phyloP scores from a whole-genome alignment of 2,797 vertebrate species.

The Dendrocincla tyrannina region DNA sequence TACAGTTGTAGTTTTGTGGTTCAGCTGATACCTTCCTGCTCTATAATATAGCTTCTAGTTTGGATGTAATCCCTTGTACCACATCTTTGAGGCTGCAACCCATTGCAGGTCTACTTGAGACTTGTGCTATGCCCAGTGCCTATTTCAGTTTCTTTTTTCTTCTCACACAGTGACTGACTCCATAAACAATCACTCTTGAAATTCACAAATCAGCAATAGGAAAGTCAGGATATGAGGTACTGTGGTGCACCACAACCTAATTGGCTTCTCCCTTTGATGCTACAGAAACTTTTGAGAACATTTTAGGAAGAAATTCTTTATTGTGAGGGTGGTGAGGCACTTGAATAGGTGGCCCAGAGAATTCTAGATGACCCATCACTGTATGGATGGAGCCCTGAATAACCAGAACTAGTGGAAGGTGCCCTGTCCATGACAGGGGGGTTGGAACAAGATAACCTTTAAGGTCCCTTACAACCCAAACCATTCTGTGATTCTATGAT shows the following conservation, averaged over 20 bases:
- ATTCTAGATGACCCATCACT: background rate
- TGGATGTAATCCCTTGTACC: background rate
- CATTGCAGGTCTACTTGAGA: constrained; percentile 9
- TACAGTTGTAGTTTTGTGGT: background rate
- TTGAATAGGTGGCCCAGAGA: background rate
- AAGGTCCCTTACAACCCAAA: background rate
- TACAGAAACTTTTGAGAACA: background rate
- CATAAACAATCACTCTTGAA: background rate
- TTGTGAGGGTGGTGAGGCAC: background rate
- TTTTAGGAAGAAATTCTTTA: background rate
- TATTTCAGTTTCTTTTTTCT: background rate
- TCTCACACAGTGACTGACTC: background rate
- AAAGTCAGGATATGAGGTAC: constrained; percentile 36
- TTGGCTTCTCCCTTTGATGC: constrained; percentile 22
- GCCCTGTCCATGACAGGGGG: background rate
- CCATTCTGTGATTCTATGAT: background rate
- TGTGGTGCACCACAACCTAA: background rate
- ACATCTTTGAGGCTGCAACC: constrained; percentile 20
- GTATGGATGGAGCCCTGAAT: background rate
- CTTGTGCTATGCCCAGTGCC: background rate
- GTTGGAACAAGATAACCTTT: background rate
- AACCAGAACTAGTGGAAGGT: background rate
- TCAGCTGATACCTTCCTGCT: background rate
- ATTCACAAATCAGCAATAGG: constrained; percentile 6
- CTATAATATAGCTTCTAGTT: background rate